Percentiles rank a stretch among this genome's conserved stretches.
Conservation (phyloP, 2,888 invertebrate genomes). For the Drosophila leonis region DNA sequence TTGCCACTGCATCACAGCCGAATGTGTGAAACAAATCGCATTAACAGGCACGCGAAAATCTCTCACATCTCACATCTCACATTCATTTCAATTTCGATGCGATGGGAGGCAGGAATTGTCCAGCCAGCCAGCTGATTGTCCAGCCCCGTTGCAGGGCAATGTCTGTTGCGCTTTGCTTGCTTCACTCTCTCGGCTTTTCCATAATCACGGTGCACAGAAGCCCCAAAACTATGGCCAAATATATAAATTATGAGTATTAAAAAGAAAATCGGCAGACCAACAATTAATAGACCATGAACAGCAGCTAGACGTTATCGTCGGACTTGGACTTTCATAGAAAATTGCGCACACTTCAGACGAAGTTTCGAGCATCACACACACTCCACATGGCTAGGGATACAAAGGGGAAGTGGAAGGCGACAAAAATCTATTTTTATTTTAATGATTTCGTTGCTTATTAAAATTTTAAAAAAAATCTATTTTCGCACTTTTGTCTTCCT, state of each 20-base stretch:
- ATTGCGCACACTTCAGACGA: constrained; percentile 16
- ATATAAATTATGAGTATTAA: constrained; percentile 30
- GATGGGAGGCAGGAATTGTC: background rate
- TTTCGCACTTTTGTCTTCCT: constrained; percentile 2
- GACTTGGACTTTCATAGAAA: constrained; percentile 37
- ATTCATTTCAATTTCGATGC: constrained; percentile 26
- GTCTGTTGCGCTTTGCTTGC: constrained; percentile 12
- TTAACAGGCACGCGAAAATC: constrained; percentile 32
- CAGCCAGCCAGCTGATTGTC: background rate
- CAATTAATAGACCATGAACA: constrained; percentile 77
- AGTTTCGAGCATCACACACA: background rate
- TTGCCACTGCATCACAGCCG: constrained; percentile 1
- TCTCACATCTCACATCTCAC: background rate
- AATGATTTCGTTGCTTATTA: background rate
- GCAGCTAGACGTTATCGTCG: constrained; percentile 59
- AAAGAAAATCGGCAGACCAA: constrained; percentile 63
- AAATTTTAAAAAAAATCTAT: background rate
- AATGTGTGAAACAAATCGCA: constrained; percentile 32
- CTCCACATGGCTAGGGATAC: background rate
- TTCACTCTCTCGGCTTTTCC: constrained; percentile 15
- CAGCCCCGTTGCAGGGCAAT: constrained; percentile 7
- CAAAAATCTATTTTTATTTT: background rate
- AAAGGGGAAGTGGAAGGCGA: background rate
- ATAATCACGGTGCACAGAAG: background rate
- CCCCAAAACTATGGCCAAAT: background rate